Base-by-base conservation (phyloP, 2,113 vertebrate genomes). In the Leptobrachium leishanense region DNA sequence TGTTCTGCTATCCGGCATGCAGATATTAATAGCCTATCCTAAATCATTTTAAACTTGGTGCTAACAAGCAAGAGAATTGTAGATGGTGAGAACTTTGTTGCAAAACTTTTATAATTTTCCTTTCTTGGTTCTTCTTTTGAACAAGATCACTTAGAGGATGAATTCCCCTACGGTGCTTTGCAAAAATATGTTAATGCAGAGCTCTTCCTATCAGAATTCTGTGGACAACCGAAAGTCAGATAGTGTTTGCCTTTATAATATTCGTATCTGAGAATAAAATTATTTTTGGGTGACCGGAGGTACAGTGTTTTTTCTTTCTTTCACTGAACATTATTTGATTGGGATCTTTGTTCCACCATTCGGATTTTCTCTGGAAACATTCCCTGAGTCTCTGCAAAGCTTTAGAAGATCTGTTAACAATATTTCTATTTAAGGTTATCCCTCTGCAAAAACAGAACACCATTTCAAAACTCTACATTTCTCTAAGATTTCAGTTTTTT, bases 1-100 rank as follows among this genome's bases (percentile, higher is more conserved):
- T 81, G 78, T 74, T 74, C 78, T 62, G 78, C 78, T 81, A 68
- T 81, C 71, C 72, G 67, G 43, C 78, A 68, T 74, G 64, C 55
- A 42, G 78, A 81, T 81, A 81, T 81, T 81, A 81, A 81, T 81
- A 81, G 78, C 71, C 13, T 74, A 62, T 81, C 72, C 78, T 81
- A 81, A 81, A 81, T 81, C 78, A 81, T 81, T 74, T 81, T 81
- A 68, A 81, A 81, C 71, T 74, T 74, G n/a, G 41, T 81, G 64
- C 72, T 74, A 81, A 81, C 78, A 63, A 74, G 78, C 54, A 74
- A 81, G 64, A 74, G 72, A 68, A 68, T 74, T 81, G 64, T 81
- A 74, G 78, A 81, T 68, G 78, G 5, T 50, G 42, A 67, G 42
- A 68, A 81, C 41, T 81, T 74, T 74, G 78, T 81, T 74, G 68